Percentiles rank a stretch among this genome's conserved stretches.
Conservation (phyloP, 2,888 invertebrate genomes). For the Spodoptera littoralis region DNA sequence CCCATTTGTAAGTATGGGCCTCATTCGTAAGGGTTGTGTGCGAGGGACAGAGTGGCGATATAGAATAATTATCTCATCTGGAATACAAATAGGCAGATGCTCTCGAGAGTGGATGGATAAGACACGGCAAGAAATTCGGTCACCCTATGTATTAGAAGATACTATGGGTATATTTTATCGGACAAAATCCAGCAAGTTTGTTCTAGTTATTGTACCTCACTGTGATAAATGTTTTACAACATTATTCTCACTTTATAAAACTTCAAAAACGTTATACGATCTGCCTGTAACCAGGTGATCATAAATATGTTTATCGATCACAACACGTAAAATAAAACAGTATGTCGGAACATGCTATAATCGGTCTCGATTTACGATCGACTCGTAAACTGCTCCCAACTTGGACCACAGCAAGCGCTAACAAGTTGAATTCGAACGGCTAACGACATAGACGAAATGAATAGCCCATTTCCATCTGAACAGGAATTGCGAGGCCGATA, state of each 20-base stretch:
- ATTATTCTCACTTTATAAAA: background rate
- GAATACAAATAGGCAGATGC: constrained; percentile 5
- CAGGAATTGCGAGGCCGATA: constrained; percentile 63
- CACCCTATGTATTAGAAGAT: too few species aligned
- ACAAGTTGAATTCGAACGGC: constrained; percentile 62
- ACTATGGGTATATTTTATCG: too few species aligned
- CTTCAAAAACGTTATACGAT: background rate
- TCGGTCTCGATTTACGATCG: constrained; percentile 22
- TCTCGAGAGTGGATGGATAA: too few species aligned
- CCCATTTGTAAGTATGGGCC: constrained; percentile 66
- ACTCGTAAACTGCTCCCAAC: constrained; percentile 28
- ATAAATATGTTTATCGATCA: background rate
- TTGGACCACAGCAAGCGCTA: constrained; percentile 53
- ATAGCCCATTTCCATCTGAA: constrained; percentile 62
- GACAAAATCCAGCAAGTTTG: too few species aligned
- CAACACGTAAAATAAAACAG: constrained; percentile 24
- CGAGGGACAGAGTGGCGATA: constrained; percentile 11
- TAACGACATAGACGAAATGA: constrained; percentile 70
- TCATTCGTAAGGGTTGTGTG: constrained; percentile 20
- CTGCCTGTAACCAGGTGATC: too few species aligned
- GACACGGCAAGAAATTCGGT: too few species aligned
- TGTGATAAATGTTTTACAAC: background rate
- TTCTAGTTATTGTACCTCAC: too few species aligned
- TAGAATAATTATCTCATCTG: background rate
- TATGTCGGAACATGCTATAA: constrained; percentile 13